Evolutionary conservation across 2,113 vertebrate genomes (phyloP).

Genomic region (Zapornia atra): DNA sequence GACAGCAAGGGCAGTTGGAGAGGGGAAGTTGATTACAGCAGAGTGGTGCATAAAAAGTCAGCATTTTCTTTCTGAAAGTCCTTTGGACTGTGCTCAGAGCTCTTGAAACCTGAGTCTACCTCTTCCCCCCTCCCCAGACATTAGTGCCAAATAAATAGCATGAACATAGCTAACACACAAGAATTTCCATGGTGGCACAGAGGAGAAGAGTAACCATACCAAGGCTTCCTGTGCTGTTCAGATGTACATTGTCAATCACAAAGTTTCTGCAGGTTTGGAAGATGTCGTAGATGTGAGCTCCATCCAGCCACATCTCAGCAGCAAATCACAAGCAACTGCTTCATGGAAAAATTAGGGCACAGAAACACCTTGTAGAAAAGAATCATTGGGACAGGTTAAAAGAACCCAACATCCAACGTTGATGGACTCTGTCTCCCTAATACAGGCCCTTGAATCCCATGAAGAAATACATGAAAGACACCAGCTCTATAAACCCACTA

Average conservation of each 20-base stretch:
- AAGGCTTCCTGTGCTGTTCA: neutral
- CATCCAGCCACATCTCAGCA: neutral
- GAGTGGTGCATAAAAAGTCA: neutral
- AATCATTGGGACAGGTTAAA: neutral
- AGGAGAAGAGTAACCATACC: neutral
- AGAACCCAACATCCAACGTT: rapidly evolving
- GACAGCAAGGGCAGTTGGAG: neutral
- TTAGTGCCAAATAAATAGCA: neutral
- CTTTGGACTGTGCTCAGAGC: neutral
- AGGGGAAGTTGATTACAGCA: rapidly evolving
- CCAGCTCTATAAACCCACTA: neutral
- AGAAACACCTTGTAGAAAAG: neutral
- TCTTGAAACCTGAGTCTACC: neutral
- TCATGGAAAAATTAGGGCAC: neutral
- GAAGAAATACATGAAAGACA: neutral
- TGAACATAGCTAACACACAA: neutral
- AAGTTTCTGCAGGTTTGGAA: neutral
- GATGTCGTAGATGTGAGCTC: neutral
- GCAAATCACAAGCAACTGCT: rapidly evolving
- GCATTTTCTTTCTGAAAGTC: neutral
- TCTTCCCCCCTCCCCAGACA: neutral
- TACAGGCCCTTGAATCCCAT: neutral
- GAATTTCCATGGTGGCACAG: neutral
- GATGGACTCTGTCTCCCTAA: neutral
- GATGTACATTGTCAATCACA: rapidly evolving